Base-by-base conservation (phyloP, 2,888 invertebrate genomes). In the Xestia rhomboidea region DNA sequence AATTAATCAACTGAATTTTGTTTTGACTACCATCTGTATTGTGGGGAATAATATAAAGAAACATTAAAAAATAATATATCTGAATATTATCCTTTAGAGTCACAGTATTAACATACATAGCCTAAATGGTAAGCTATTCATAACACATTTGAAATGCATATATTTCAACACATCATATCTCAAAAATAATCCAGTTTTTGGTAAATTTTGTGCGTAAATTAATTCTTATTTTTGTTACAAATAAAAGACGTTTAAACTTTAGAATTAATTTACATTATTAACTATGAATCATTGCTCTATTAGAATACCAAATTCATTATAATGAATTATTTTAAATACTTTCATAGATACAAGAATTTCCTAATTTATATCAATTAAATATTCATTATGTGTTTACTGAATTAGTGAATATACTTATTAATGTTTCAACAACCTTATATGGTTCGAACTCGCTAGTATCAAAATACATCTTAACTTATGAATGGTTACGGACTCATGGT, bases 91-190 rank as follows among this genome's bases (percentile, higher is more conserved):
- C 5, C 3, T 57, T 21, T 70, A 73, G 62, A 68, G 73, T 13
- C 46, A 79, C 66, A n/a, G 49, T 41, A 86, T 86, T 77, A 84
- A 82, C 68, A 72, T 66, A 34, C 24, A 70, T 63, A 15, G 46
- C 67, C 7, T 79, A 78, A 73, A 81, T 73, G 49, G 76, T 69
- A 71, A 75, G 60, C 69, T 76, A 76, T 81, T 79, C 68, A 83
- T 77, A 79, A 79, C 81, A 74, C 76, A 77, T 81, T 84, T 76
- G 27, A 76, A 87, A 87, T 85, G 85, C 77, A 85, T 69, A 81
- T 69, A 84, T 83, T 82, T 88, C 88, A 84, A 87, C 87, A 88
- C 87, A 69, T 84, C 71, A 81, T 87, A 82, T 83, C 72, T 87
- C 74, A 78, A 85, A 67, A 80, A 64, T 13, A 80, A 76, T 86